These are phyloP conservation scores for Setophaga kirtlandii DNA, from an alignment of 2,113 vertebrate genomes.

Conservation along the genomic window DNA sequence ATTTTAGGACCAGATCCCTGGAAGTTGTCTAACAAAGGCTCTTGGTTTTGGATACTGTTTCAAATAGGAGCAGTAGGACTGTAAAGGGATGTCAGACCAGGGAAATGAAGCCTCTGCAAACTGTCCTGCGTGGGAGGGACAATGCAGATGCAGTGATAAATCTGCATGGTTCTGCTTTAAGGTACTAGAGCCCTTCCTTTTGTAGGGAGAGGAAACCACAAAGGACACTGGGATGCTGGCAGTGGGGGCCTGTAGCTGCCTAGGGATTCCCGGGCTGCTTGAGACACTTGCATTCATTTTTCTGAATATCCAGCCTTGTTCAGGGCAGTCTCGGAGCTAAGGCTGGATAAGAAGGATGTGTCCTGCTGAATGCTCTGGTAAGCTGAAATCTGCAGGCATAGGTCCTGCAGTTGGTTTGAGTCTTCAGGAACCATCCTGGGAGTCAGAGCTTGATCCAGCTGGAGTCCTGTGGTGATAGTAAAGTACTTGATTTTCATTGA, in stretches of 20 bases:
- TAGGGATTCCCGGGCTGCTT: background rate
- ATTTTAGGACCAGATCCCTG: background rate
- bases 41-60: background rate
- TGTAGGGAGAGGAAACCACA: background rate
- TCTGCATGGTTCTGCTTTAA: background rate
- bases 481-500: background rate
- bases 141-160: background rate
- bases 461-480: background rate
- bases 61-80: background rate
- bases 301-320: background rate
- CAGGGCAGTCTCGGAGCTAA: background rate
- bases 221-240: background rate
- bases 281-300: accelerated
- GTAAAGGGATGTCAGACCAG: background rate
- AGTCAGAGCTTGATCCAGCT: background rate
- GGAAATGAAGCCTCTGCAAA: background rate
- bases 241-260: background rate
- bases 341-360: background rate
- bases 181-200: background rate
- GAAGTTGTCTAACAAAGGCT: background rate
- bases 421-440: background rate
- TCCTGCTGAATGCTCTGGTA: background rate
- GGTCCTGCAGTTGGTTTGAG: background rate
- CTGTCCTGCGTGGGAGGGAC: background rate
- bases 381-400: background rate